Evolutionary conservation across 35 echinoderm and acorn worm species (phyloP).

Genomic region (Heliocidaris erythrogramma): DNA sequence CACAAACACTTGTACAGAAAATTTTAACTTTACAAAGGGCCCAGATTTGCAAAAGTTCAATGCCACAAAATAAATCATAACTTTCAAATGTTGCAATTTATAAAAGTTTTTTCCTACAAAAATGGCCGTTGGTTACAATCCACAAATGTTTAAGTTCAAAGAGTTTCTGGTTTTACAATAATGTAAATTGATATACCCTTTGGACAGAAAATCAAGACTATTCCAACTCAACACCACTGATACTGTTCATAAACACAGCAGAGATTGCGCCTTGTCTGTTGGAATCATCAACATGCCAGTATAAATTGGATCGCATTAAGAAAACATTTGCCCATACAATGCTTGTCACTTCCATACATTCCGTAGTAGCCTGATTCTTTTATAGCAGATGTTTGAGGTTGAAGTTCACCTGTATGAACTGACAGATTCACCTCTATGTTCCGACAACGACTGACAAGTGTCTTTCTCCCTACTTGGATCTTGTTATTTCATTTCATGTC

Average conservation of each 20-base stretch:
- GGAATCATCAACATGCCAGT: constrained; percentile 5
- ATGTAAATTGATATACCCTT: not conserved
- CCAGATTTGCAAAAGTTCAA: too few relatives aligned
- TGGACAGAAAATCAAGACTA: too few relatives aligned
- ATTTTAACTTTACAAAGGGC: too few relatives aligned
- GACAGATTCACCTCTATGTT: not conserved
- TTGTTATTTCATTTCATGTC: too few relatives aligned
- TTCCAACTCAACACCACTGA: not conserved
- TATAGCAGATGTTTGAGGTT: not conserved
- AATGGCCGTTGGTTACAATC: too few relatives aligned
- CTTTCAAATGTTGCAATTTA: too few relatives aligned
- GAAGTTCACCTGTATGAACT: constrained; percentile 1
- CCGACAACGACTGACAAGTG: not conserved
- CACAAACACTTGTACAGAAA: too few relatives aligned
- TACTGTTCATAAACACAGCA: not conserved
- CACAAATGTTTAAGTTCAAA: not conserved
- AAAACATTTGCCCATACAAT: constrained; percentile 1
- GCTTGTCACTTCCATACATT: not conserved
- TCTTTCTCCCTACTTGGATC: not conserved
- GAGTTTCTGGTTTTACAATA: not conserved
- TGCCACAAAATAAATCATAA: too few relatives aligned
- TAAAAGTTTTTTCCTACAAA: too few relatives aligned
- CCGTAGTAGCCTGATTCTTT: not conserved
- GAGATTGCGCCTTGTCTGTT: not conserved
- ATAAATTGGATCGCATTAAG: constrained; percentile 29